Percentiles rank a stretch among this genome's conserved stretches.
These are phyloP conservation scores for Margarornis squamiger DNA, from an alignment of 2,797 vertebrate genomes.

Conservation along the genomic window DNA sequence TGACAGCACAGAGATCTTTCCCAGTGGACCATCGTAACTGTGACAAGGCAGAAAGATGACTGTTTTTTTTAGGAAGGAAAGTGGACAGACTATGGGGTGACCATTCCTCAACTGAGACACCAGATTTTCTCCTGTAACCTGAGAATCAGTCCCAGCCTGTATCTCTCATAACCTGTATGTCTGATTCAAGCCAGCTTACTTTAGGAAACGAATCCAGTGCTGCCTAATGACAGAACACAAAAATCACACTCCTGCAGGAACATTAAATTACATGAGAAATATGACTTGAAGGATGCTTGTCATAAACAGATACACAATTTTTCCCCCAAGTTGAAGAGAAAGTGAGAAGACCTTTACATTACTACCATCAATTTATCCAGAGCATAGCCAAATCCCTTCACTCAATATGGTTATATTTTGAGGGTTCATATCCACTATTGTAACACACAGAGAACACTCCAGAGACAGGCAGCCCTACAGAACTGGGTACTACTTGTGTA, in stretches of 20 bases:
- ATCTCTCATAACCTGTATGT: neutral
- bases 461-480: neutral
- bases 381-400: neutral
- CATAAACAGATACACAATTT: neutral
- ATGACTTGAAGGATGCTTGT: neutral
- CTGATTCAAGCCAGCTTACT: neutral
- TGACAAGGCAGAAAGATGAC: neutral
- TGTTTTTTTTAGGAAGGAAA: neutral
- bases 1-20: neutral
- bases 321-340: neutral
- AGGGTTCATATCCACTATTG: accelerated
- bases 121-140: neutral
- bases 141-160: neutral
- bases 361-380: neutral
- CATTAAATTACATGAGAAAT: neutral
- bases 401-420: neutral
- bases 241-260: neutral
- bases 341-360: neutral
- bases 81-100: neutral
- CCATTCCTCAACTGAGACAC: neutral
- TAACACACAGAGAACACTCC: neutral
- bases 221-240: neutral
- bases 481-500: neutral
- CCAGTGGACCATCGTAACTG: neutral
- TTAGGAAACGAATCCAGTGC: neutral